These are phyloP conservation scores for Apamea anceps DNA, from an alignment of 2,888 invertebrate species.

Conservation along the genomic window DNA sequence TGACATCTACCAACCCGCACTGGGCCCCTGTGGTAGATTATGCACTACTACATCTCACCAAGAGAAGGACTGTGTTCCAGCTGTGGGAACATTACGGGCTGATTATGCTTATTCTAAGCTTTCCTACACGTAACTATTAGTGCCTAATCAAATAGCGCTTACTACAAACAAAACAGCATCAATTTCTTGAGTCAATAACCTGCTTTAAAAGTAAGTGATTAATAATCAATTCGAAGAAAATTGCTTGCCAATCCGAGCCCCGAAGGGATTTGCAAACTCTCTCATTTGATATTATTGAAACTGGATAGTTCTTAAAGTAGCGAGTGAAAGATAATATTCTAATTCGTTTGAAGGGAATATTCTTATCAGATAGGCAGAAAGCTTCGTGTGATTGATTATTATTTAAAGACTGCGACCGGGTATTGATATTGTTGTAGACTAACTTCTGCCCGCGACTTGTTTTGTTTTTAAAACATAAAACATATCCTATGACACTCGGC, in stretches of 20 bases:
- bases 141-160: background rate
- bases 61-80: background rate
- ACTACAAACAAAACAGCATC: background rate
- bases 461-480: background rate
- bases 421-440: background rate
- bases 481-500: background rate
- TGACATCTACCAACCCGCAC: background rate
- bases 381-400: constrained; percentile 29
- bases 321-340: constrained; percentile 28
- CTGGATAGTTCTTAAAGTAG: constrained; percentile 21
- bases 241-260: constrained; percentile 1
- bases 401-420: constrained; percentile 2
- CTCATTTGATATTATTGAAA: constrained; percentile 27
- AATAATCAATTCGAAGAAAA: constrained; percentile 15
- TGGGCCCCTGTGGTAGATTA: background rate
- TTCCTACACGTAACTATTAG: background rate
- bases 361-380: constrained; percentile 1
- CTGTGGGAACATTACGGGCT: background rate
- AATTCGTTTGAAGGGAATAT: constrained; percentile 11
- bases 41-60: background rate
- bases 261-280: constrained; percentile 10
- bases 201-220: constrained; percentile 5
- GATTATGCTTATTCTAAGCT: background rate
- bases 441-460: background rate
- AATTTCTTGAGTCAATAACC: constrained; percentile 3